Evolutionary conservation across 2,888 invertebrate species (phyloP).

Genomic region (Podotricha telesiphe): DNA sequence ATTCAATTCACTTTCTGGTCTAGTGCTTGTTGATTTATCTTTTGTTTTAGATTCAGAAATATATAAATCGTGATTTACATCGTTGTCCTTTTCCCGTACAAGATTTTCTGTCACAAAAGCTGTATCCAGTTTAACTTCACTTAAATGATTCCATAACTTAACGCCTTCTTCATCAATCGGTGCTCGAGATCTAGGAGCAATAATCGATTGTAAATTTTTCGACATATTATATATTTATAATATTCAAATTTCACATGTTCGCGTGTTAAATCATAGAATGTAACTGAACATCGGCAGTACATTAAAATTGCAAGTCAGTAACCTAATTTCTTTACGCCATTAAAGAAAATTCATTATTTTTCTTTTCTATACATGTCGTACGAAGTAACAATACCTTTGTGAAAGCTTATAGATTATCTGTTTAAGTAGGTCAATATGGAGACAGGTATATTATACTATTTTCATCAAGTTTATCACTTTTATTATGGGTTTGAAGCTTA

Average conservation of each 20-base stretch:
- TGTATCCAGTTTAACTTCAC: slow-evolving; percentile 34
- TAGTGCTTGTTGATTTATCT: slow-evolving; percentile 56
- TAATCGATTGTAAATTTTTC: slow-evolving; percentile 52
- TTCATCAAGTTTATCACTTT: background rate
- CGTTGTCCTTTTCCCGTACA: background rate
- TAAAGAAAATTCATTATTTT: slow-evolving; percentile 18
- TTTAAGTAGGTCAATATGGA: slow-evolving; percentile 40
- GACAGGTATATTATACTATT: background rate
- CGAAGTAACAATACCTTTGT: slow-evolving; percentile 28
- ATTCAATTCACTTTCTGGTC: slow-evolving; percentile 29
- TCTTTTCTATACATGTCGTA: slow-evolving; percentile 20
- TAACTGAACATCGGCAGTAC: slow-evolving; percentile 20
- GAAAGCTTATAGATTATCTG: slow-evolving; percentile 30
- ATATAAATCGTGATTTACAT: background rate
- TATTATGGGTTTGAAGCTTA: too few species aligned
- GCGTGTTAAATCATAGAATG: slow-evolving; percentile 19
- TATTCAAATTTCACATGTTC: slow-evolving; percentile 14
- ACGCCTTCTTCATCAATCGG: slow-evolving; percentile 64
- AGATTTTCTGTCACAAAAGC: background rate
- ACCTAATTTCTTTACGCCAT: slow-evolving; percentile 30
- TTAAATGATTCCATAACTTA: slow-evolving; percentile 67
- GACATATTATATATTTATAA: slow-evolving; percentile 51
- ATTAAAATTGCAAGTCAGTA: slow-evolving; percentile 45
- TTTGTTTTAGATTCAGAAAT: slow-evolving; percentile 41
- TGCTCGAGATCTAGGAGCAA: slow-evolving; percentile 68